Conservation (phyloP, 2,113 vertebrate species). For the Semicossyphus pulcher region DNA sequence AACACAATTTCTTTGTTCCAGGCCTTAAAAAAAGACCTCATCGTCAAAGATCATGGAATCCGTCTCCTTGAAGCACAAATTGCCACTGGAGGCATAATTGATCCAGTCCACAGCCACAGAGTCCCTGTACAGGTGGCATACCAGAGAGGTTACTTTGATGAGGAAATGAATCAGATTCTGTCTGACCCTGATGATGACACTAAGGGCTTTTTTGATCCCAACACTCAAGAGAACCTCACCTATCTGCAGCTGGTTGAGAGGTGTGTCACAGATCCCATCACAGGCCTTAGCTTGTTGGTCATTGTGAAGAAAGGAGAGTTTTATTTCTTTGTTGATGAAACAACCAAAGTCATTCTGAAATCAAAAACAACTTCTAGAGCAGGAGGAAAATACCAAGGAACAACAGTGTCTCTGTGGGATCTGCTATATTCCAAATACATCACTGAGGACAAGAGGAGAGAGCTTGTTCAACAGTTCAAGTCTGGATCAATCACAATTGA, state of each 20-base stretch:
- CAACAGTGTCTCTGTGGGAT: conserved; percentile 87
- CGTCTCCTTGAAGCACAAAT: too few relatives aligned
- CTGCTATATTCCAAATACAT: conserved; percentile 89
- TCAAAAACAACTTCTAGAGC: conserved; percentile 80
- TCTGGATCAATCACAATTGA: conserved; percentile 66
- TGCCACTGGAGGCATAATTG: conserved; percentile 93
- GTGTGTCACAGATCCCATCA: conserved; percentile 89
- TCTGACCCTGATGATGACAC: conserved; percentile 91
- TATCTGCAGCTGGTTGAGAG: conserved; percentile 92
- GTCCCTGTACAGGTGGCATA: conserved; percentile 93
- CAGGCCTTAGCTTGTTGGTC: conserved; percentile 90
- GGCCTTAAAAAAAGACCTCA: too few relatives aligned
- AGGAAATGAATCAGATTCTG: conserved; percentile 89
- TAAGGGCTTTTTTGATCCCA: conserved; percentile 97
- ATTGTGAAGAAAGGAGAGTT: conserved; percentile 77
- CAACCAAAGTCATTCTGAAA: conserved; percentile 80
- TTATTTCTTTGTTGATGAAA: conserved; percentile 72
- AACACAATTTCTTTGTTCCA: too few relatives aligned
- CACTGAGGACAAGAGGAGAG: conserved; percentile 80
- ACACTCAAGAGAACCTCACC: conserved; percentile 93
- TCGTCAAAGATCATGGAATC: too few relatives aligned
- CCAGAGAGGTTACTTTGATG: conserved; percentile 89
- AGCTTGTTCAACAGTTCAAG: conserved; percentile 79
- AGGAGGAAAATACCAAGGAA: too few relatives aligned
- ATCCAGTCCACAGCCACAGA: conserved; percentile 93